phyloP scores from a whole-genome alignment of 2,888 invertebrate species.

The Cheilosia urbana region DNA sequence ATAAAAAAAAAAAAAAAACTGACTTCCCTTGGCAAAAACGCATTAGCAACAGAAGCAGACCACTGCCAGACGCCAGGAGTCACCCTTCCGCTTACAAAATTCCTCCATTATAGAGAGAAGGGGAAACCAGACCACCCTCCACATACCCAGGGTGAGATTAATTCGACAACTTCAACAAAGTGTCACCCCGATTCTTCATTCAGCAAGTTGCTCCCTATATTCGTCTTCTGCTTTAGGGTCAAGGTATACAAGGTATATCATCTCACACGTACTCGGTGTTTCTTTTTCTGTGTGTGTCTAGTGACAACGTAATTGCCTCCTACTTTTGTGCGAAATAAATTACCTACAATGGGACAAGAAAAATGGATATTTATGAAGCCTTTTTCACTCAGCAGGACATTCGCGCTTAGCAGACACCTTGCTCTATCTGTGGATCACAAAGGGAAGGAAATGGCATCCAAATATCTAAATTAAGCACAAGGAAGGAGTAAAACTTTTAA shows the following conservation, averaged over 20 bases:
- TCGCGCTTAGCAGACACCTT: slow-evolving; percentile 48
- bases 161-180: slow-evolving; percentile 70
- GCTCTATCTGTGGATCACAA: neutral
- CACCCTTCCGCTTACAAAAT: slow-evolving; percentile 8
- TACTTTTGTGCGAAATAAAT: slow-evolving; percentile 66
- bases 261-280: slow-evolving; percentile 41
- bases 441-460: slow-evolving; percentile 22
- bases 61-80: slow-evolving; percentile 56
- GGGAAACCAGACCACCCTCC: slow-evolving; percentile 18
- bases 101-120: neutral
- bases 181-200: slow-evolving; percentile 69
- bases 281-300: neutral
- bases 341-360: slow-evolving; percentile 53
- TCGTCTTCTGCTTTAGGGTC: slow-evolving; percentile 25
- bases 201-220: slow-evolving; percentile 37
- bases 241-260: slow-evolving; percentile 40
- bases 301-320: slow-evolving; percentile 62
- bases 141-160: slow-evolving; percentile 50
- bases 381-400: slow-evolving; percentile 57
- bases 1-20: slow-evolving; percentile 10
- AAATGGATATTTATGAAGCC: slow-evolving; percentile 73
- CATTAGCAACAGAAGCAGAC: slow-evolving; percentile 69
- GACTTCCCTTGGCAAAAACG: slow-evolving; percentile 45
- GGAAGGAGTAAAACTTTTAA: slow-evolving; percentile 32
- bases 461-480: slow-evolving; percentile 54